These are phyloP conservation scores for Acanthisitta chloris DNA, from an alignment of 2,113 vertebrate genomes.

Conservation along the genomic window DNA sequence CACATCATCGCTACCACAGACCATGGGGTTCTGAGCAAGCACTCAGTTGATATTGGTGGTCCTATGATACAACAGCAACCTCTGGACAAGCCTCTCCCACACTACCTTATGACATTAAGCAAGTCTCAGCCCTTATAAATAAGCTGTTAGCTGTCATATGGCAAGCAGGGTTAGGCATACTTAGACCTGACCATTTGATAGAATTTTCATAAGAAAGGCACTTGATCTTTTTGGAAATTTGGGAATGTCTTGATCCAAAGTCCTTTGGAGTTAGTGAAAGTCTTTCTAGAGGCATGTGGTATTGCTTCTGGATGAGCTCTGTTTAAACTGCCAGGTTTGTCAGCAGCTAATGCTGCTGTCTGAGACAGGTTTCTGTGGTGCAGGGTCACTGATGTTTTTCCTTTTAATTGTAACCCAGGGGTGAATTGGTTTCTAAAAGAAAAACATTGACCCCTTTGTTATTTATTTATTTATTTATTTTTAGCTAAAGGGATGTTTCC, in stretches of 20 bases:
- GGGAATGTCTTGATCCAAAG: not conserved
- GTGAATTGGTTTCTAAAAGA: not conserved
- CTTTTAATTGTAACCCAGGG: not conserved
- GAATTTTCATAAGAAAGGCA: not conserved
- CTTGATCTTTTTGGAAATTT: not conserved
- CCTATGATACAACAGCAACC: not conserved
- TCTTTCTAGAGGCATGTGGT: accelerated
- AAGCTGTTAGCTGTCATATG: not conserved
- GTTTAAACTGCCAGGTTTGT: not conserved
- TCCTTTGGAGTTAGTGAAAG: not conserved
- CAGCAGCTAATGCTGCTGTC: not conserved
- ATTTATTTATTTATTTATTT: not conserved
- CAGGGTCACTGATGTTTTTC: not conserved
- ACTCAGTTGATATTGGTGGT: not conserved
- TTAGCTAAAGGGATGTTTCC: not conserved
- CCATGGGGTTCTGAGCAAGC: not conserved
- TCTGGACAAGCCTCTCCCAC: not conserved
- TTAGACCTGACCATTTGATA: not conserved
- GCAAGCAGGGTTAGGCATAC: not conserved
- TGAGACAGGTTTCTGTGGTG: not conserved
- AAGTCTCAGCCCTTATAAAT: not conserved
- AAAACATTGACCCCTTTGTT: not conserved
- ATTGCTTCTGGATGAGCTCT: not conserved
- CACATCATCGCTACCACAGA: accelerated
- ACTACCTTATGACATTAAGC: not conserved